Evolutionary conservation across 1,140 invertebrate genomes (phyloP).

Genomic region (Trypoxylus dichotomus): DNA sequence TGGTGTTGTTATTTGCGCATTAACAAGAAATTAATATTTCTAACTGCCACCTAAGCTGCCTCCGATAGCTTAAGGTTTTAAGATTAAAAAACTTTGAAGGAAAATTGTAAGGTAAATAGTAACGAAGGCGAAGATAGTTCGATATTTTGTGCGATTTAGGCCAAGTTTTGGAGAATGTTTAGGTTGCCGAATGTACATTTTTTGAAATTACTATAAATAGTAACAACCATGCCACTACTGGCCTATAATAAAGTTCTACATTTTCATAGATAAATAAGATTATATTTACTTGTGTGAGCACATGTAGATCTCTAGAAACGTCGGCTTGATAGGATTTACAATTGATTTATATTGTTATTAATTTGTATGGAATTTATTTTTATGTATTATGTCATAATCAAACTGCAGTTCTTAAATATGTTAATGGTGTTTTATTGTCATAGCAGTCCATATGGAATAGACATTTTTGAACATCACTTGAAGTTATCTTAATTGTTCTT

Average conservation of each 20-base stretch:
- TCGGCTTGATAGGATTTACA: not conserved
- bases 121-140: not conserved
- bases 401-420: conserved; percentile 1
- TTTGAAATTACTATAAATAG: conserved; percentile 30
- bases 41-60: conserved; percentile 45
- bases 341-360: not conserved
- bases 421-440: conserved; percentile 8
- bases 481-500: not conserved
- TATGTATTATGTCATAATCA: conserved; percentile 28
- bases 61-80: conserved; percentile 34
- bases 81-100: conserved; percentile 36
- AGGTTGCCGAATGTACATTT: not conserved
- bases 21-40: conserved; percentile 12
- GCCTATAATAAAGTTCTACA: conserved; percentile 19
- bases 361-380: conserved; percentile 24
- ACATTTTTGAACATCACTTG: not conserved
- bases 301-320: not conserved
- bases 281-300: conserved; percentile 16
- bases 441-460: conserved; percentile 11
- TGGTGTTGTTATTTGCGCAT: not conserved
- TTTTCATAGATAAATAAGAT: conserved; percentile 9
- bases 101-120: conserved; percentile 5
- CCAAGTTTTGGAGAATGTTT: conserved; percentile 4
- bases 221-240: conserved; percentile 31
- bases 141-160: not conserved